These are phyloP conservation scores for Seriola rivoliana DNA, from an alignment of 2,113 vertebrate species.

Conservation along the genomic window DNA sequence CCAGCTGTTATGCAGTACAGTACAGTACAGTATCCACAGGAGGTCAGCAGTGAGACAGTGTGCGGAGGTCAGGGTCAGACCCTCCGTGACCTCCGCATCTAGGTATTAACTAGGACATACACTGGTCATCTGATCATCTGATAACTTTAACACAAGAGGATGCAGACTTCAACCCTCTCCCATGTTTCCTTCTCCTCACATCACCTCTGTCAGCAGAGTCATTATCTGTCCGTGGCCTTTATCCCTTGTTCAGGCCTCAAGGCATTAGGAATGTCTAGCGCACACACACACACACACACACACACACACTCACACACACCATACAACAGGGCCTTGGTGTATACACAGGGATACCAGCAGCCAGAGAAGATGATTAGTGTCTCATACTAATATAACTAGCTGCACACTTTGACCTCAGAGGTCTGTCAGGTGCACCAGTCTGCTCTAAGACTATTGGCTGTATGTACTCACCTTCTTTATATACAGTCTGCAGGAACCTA, in stretches of 20 bases:
- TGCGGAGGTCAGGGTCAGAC: conserved; percentile 35
- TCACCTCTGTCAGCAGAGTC: conserved; percentile 41
- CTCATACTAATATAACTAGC: conserved; percentile 33
- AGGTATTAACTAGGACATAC: neutral
- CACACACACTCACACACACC: neutral
- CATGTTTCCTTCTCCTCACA: neutral
- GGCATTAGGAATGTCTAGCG: conserved; percentile 33
- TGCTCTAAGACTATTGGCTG: neutral
- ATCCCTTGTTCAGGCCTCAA: conserved; percentile 43
- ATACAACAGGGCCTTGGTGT: conserved; percentile 17
- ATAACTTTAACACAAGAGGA: conserved; percentile 7
- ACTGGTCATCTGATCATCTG: neutral
- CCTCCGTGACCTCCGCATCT: conserved; percentile 24
- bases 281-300: conserved; percentile 9
- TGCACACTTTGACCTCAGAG: conserved; percentile 29
- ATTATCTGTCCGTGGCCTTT: conserved; percentile 54
- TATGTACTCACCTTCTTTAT: neutral
- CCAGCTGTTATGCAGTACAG: conserved; percentile 9
- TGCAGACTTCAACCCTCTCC: neutral
- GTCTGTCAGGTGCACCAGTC: neutral
- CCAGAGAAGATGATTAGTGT: conserved; percentile 10
- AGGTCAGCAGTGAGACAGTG: conserved; percentile 57
- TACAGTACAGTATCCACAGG: conserved; percentile 57
- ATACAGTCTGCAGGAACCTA: neutral
- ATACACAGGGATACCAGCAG: conserved; percentile 25